Conservation (phyloP, 30 jellyfish, hydroid and myxozoan genomes). For the Cassiopea xamachana region DNA sequence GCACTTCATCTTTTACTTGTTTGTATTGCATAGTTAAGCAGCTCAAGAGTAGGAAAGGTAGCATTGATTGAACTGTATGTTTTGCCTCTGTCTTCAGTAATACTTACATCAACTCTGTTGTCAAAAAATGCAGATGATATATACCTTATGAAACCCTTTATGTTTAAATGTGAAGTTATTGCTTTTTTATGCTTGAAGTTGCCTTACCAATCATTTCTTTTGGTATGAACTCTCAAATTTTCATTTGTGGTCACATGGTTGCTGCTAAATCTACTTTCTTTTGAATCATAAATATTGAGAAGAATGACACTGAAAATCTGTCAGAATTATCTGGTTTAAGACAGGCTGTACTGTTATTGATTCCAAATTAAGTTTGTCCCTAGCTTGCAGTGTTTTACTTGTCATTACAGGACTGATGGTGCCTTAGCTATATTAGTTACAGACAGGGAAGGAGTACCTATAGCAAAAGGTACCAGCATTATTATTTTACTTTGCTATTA, state of each 20-base stretch:
- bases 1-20: not conserved
- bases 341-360: not conserved
- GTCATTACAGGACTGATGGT: constrained; percentile 65
- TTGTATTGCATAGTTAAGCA: not conserved
- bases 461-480: constrained; percentile 73
- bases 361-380: not conserved
- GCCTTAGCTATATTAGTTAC: constrained; percentile 82
- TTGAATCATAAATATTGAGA: too few relatives aligned
- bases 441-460: constrained; percentile 92
- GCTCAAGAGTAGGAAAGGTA: too few relatives aligned
- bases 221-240: not conserved
- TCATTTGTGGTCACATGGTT: not conserved
- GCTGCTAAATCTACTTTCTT: not conserved
- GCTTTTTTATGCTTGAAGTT: too few relatives aligned
- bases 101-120: too few relatives aligned
- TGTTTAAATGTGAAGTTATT: too few relatives aligned
- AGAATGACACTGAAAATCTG: not conserved
- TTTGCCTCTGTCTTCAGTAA: too few relatives aligned
- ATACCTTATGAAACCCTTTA: too few relatives aligned
- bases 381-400: not conserved
- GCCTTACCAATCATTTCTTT: not conserved
- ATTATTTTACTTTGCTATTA: not conserved
- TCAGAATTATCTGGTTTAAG: not conserved
- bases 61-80: too few relatives aligned
- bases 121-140: too few relatives aligned